A percentile compares a stretch with the other conserved stretches of the same genome.
Conservation (phyloP, 1,140 invertebrate genomes). For the Colletes gigas region DNA sequence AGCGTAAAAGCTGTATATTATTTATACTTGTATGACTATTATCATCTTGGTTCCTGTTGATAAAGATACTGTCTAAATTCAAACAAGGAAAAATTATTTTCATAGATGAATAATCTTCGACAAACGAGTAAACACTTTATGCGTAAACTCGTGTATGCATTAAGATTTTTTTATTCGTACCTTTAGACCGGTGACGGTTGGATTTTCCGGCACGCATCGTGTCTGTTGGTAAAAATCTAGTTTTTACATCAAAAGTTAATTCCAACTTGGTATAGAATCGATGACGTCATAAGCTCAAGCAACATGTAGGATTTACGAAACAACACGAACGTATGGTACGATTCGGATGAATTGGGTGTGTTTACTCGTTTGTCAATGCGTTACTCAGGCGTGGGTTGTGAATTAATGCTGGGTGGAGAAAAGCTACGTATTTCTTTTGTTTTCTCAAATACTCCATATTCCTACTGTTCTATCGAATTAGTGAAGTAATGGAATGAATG, state of each 20-base stretch:
- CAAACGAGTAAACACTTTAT: neutral
- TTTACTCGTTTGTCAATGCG: constrained; percentile 17
- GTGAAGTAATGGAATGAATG: neutral
- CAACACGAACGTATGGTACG: neutral
- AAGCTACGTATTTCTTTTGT: neutral
- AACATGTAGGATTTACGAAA: constrained; percentile 12
- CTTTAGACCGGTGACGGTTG: neutral
- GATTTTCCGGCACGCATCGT: neutral
- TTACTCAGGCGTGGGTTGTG: neutral
- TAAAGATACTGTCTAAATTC: too few relatives aligned
- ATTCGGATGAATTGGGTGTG: constrained; percentile 22
- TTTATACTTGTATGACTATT: too few relatives aligned
- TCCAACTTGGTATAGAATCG: constrained; percentile 15
- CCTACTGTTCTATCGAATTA: neutral
- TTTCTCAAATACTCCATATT: neutral
- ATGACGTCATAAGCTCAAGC: constrained; percentile 43
- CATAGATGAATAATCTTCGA: neutral
- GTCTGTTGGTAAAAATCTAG: too few relatives aligned
- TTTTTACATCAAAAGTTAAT: constrained; percentile 24
- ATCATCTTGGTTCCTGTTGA: too few relatives aligned
- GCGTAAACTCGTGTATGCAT: neutral
- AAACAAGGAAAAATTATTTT: neutral
- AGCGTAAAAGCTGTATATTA: too few relatives aligned
- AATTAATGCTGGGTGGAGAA: neutral
- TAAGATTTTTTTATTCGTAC: neutral